phyloP scores from a whole-genome alignment of 2,797 vertebrate species.

The Anabas testudineus region DNA sequence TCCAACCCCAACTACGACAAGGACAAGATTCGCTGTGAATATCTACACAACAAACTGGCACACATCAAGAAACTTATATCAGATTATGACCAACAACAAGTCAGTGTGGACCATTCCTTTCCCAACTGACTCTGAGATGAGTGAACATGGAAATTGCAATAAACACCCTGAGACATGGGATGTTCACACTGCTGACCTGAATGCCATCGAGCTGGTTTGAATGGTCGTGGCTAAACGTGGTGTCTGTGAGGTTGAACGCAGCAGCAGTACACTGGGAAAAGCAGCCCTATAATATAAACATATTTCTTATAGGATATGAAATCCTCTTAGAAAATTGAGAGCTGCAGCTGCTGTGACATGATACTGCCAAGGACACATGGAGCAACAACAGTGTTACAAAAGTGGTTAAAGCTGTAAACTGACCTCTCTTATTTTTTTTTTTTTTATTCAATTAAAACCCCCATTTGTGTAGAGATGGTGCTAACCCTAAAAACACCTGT shows the following conservation, averaged over 20 bases:
- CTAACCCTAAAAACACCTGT: conserved; percentile 38
- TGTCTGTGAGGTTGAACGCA: conserved; percentile 7
- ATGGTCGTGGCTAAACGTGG: background rate
- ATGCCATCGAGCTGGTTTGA: conserved; percentile 19
- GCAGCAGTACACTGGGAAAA: background rate
- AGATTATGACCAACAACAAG: conserved; percentile 90
- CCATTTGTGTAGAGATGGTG: conserved; percentile 31
- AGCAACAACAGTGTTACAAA: conserved; percentile 12
- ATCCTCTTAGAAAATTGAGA: conserved; percentile 4
- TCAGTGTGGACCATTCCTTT: conserved; percentile 60
- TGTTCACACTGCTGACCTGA: conserved; percentile 35
- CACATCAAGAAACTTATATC: conserved; percentile 95
- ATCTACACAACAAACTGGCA: conserved; percentile 95
- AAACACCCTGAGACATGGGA: conserved; percentile 14
- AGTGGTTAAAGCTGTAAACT: no score
- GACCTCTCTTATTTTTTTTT: no score
- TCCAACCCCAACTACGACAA: conserved; percentile 93
- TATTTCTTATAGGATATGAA: conserved; percentile 5
- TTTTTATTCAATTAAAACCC: no score
- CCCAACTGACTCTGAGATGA: conserved; percentile 27
- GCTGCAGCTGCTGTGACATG: conserved; percentile 7
- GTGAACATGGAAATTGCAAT: background rate
- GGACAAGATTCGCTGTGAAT: conserved; percentile 93
- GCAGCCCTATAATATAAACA: background rate
- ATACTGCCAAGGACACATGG: conserved; percentile 6